Percentiles rank a stretch among this genome's conserved stretches.
Conservation (phyloP, 2,888 invertebrate genomes). For the Petrolisthes manimaculis region DNA sequence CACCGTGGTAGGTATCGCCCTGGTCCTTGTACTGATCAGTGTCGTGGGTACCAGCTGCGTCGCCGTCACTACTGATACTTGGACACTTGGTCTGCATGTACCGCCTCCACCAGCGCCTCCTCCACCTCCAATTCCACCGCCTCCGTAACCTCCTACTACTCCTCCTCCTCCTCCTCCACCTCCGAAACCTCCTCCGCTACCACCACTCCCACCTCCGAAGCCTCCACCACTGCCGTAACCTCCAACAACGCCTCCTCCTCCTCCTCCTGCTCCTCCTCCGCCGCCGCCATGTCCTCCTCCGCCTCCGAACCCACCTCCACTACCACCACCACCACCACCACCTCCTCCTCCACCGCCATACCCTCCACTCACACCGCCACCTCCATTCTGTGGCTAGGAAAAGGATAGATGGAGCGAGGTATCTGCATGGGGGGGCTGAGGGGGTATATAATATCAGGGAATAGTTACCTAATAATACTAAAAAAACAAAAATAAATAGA, state of each 20-base stretch:
- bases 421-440: no score
- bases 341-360: slow-evolving; percentile 11
- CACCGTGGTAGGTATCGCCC: slow-evolving; percentile 61
- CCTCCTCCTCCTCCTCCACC: slow-evolving; percentile 24
- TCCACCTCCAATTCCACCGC: not conserved
- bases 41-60: slow-evolving; percentile 61
- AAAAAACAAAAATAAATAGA: not conserved
- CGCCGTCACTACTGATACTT: slow-evolving; percentile 55
- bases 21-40: slow-evolving; percentile 53
- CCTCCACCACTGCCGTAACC: no score
- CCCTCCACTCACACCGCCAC: not conserved
- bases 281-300: not conserved
- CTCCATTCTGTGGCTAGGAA: not conserved
- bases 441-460: not conserved
- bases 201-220: not conserved
- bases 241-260: not conserved
- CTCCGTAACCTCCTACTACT: slow-evolving; percentile 22
- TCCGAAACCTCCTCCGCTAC: not conserved
- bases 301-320: not conserved
- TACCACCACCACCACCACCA: not conserved
- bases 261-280: slow-evolving; percentile 3
- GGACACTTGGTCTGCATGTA: slow-evolving; percentile 13
- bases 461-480: not conserved
- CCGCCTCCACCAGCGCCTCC: not conserved
- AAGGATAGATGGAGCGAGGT: not conserved